Base-by-base conservation (phyloP, 2,888 invertebrate genomes). In the Paralinhomoeus sp. region DNA sequence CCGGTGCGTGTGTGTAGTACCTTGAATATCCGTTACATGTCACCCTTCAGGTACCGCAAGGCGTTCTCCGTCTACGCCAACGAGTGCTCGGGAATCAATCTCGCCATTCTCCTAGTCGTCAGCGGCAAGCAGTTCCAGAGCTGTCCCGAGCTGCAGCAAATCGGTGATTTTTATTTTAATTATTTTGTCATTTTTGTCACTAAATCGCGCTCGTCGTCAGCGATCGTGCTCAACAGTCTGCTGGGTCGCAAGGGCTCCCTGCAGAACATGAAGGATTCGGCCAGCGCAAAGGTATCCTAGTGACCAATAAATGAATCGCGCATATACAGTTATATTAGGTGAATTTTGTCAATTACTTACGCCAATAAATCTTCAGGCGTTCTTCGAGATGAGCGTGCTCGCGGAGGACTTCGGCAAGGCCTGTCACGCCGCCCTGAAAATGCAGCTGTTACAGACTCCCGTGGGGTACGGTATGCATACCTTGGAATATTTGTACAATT, bases 51-150 rank as follows among this genome's bases (percentile, higher is more conserved):
- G 55, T 60, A 61, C 45, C 53, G 61, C 18, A 53, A 54, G 40
- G 59, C 87, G 41, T 97, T 97, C 64, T 85, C 93, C 66, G 80
- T 89, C 40, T 91, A 93, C 63, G 93, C 91, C 1, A 87, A 93
- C 64, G 93, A 93, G 69, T 97, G 93, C 68, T 91, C 91, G 24
- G 97, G 93, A 45, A 91, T 97, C 49, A 97, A 97, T 71, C 72
- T 97, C 57, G 93, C 93, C 34, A 97, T 93, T 1, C 70, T 97
- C 35, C 70, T 99, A 46, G 89, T 93, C 45, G 89, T 93, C 55
- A 83, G 80, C 52, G 93, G 97, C 42, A 83, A 85, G 64, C 84
- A 87, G 62, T 87, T 97, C 62, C 77, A 80, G 46, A 57, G 57
- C 22, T 66, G 65, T 44, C 53, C 58, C 13, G 67, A 67, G 46